These are phyloP conservation scores for Lucilia sericata DNA, from an alignment of 1,140 invertebrate genomes.

Conservation along the genomic window DNA sequence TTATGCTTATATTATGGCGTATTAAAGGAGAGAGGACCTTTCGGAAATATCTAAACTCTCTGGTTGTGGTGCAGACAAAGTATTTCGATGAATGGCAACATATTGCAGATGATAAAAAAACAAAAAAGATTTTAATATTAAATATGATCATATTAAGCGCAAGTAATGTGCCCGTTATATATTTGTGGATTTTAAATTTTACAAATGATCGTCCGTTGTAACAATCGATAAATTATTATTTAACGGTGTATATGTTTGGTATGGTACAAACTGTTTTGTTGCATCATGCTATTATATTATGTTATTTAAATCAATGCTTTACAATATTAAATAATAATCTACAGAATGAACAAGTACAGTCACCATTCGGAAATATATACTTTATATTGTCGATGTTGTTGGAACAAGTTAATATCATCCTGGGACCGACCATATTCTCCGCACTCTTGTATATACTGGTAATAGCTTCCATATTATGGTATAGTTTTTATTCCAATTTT, in stretches of 20 bases:
- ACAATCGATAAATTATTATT: not conserved
- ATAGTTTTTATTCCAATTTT: too few relatives aligned
- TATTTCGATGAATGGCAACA: too few relatives aligned
- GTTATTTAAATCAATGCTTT: not conserved
- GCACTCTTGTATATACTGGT: not conserved
- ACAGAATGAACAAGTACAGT: not conserved
- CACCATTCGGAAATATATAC: not conserved
- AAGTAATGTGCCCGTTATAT: too few relatives aligned
- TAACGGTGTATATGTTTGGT: not conserved
- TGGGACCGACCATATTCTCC: not conserved
- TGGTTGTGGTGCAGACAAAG: too few relatives aligned
- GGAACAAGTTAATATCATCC: not conserved
- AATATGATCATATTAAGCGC: too few relatives aligned
- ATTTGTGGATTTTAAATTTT: not conserved
- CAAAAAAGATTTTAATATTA: too few relatives aligned
- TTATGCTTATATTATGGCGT: too few relatives aligned
- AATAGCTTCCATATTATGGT: too few relatives aligned
- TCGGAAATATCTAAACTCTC: too few relatives aligned
- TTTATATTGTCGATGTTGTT: not conserved
- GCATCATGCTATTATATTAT: not conserved
- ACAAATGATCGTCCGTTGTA: not conserved
- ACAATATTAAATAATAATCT: not conserved
- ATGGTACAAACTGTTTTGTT: not conserved
- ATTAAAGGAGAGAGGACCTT: too few relatives aligned
- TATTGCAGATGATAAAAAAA: too few relatives aligned